Conservation (phyloP, 2,113 vertebrate genomes). For the Corythoichthys haematopterus region DNA sequence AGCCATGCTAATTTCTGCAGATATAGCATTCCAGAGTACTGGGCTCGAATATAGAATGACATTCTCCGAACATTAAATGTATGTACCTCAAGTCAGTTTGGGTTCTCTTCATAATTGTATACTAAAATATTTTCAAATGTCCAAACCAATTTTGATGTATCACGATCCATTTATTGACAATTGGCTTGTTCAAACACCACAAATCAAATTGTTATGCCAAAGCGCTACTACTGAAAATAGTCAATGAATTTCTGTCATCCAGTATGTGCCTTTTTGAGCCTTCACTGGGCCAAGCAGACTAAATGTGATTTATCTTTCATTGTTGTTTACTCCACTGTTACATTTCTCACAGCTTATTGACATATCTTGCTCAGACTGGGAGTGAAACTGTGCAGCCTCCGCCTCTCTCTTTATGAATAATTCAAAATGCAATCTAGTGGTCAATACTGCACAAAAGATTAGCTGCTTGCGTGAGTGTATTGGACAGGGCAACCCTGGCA, state of each 20-base stretch:
- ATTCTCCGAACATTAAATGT: not conserved
- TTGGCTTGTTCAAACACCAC: not conserved
- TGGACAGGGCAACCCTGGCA: constrained; percentile 26
- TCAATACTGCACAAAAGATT: constrained; percentile 54
- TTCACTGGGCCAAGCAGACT: constrained; percentile 3
- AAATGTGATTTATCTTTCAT: constrained; percentile 12
- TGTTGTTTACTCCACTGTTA: constrained; percentile 22
- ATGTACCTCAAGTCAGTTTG: not conserved
- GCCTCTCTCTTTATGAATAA: constrained; percentile 48
- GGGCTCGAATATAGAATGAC: too few species aligned
- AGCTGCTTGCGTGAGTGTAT: constrained; percentile 49
- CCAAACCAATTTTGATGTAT: not conserved
- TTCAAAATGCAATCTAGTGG: constrained; percentile 50
- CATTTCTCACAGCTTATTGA: constrained; percentile 29
- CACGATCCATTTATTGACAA: not conserved
- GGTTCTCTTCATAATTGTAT: not conserved
- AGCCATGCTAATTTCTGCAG: too few species aligned
- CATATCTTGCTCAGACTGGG: constrained; percentile 17
- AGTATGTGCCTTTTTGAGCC: not conserved
- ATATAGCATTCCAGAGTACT: too few species aligned
- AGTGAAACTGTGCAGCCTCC: constrained; percentile 30
- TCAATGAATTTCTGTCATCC: not conserved
- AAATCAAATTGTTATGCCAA: not conserved
- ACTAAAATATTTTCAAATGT: not conserved
- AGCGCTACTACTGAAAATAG: not conserved